Percentiles rank a stretch among this genome's conserved stretches.
Evolutionary conservation across 2,797 vertebrate genomes (phyloP).

Genomic region (Sebastes matsubarae): DNA sequence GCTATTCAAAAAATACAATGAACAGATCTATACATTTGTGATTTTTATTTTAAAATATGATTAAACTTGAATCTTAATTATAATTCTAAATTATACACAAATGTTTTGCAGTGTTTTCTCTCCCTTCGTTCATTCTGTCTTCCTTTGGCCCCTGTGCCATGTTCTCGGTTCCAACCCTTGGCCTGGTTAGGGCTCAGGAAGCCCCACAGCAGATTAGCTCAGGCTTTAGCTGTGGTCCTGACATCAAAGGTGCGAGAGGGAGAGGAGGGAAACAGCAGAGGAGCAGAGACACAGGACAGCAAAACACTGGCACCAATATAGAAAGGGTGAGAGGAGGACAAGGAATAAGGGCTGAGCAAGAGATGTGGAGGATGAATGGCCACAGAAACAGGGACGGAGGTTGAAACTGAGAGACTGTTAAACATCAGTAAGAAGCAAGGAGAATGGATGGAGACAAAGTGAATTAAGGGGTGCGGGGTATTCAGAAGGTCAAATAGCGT

Average conservation of each 20-base stretch:
- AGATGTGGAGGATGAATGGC: not conserved
- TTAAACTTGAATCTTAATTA: not conserved
- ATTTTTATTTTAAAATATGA: not conserved
- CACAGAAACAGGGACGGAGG: not conserved
- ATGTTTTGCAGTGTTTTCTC: not conserved
- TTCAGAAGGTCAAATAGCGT: conserved; percentile 18
- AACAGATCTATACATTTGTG: not conserved
- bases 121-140: not conserved
- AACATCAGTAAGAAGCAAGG: not conserved
- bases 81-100: not conserved
- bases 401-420: not conserved
- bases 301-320: conserved; percentile 37
- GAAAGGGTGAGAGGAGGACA: conserved; percentile 22
- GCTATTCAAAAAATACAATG: not conserved
- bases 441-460: not conserved
- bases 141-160: conserved; percentile 37
- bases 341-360: conserved; percentile 13
- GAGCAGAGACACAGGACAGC: conserved; percentile 39
- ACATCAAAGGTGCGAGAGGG: conserved; percentile 74
- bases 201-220: conserved; percentile 68
- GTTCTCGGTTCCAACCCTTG: conserved; percentile 54
- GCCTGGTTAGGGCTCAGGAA: conserved; percentile 52
- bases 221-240: conserved; percentile 66
- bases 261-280: conserved; percentile 46
- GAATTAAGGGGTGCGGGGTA: not conserved